Evolutionary conservation across 1,140 invertebrate genomes (phyloP).

Genomic region (Papilio polytes): DNA sequence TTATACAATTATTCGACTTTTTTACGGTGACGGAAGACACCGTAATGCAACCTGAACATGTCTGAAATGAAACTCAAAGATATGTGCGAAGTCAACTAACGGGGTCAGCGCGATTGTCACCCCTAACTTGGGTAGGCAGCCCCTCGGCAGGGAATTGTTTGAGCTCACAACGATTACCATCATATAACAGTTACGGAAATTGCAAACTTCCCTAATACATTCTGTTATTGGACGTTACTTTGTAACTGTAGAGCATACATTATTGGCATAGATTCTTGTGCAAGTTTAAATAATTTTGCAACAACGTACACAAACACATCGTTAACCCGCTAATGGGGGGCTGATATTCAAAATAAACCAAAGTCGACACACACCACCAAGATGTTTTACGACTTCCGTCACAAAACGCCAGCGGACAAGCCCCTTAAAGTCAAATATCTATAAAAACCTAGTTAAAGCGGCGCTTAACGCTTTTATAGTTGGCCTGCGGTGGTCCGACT

Average conservation of each 20-base stretch:
- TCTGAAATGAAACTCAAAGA: no score
- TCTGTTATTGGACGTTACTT: neutral
- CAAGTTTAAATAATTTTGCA: constrained; percentile 5
- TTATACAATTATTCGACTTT: no score
- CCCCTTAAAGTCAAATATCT: constrained; percentile 35
- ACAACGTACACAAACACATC: neutral
- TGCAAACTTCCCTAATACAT: neutral
- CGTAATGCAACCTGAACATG: no score
- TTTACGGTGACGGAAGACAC: no score
- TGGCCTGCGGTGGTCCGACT: constrained; percentile 40
- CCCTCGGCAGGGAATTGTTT: no score
- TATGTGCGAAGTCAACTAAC: no score
- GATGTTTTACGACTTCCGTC: constrained; percentile 29
- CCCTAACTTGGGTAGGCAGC: no score
- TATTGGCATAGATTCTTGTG: neutral
- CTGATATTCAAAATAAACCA: constrained; percentile 35
- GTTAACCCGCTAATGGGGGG: constrained; percentile 4
- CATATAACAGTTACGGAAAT: constrained; percentile 1
- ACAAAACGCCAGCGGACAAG: constrained; percentile 22
- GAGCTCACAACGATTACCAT: neutral
- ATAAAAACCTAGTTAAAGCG: constrained; percentile 36
- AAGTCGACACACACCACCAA: constrained; percentile 1
- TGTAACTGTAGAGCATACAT: neutral
- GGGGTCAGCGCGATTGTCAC: no score
- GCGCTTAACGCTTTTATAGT: constrained; percentile 39